Evolutionary conservation across 2,797 vertebrate genomes (phyloP).

Genomic region (Eupleurogrammus muticus): DNA sequence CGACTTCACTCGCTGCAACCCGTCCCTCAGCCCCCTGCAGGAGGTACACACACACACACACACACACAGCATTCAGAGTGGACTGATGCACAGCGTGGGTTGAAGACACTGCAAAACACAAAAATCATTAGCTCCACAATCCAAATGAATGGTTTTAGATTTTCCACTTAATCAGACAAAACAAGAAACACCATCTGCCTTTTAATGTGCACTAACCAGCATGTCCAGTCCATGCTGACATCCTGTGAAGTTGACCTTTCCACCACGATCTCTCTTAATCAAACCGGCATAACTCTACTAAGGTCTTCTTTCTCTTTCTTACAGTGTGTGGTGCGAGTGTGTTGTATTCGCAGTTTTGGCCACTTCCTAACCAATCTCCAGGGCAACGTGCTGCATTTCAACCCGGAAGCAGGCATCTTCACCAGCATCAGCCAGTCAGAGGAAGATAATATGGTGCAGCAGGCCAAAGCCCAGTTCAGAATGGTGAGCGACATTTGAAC

Average conservation of each 20-base stretch:
- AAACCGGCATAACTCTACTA: neutral
- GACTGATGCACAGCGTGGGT: neutral
- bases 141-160: too few species aligned
- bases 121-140: neutral
- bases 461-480: conserved; percentile 97
- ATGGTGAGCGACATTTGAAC: conserved; percentile 88
- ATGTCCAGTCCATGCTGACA: neutral
- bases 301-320: conserved; percentile 1
- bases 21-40: conserved; percentile 86
- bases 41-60: conserved; percentile 86
- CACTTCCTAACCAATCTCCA: conserved; percentile 95
- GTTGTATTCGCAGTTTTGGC: conserved; percentile 96
- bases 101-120: neutral
- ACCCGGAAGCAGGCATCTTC: conserved; percentile 94
- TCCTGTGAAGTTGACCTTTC: neutral
- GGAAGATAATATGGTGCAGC: conserved; percentile 91
- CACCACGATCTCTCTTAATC: neutral
- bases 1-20: conserved; percentile 85
- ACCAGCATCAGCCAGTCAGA: conserved; percentile 93
- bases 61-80: neutral
- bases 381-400: conserved; percentile 96
- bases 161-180: neutral
- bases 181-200: conserved; percentile 13
- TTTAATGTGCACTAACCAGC: neutral
- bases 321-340: conserved; percentile 91